Evolutionary conservation across 2,113 vertebrate genomes (phyloP).

Genomic region (Camelus dromedarius): DNA sequence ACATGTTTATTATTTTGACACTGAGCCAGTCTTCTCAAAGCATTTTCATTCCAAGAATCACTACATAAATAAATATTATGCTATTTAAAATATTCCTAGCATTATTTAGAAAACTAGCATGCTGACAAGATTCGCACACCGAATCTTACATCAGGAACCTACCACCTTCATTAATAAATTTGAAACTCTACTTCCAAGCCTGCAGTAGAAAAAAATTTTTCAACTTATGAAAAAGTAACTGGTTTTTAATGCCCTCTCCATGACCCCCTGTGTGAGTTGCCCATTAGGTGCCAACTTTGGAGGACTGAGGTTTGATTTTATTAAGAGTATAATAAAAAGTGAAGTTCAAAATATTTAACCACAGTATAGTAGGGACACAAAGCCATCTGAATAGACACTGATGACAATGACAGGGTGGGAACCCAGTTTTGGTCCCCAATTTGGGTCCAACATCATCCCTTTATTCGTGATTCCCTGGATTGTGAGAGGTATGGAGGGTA

Average conservation of each 20-base stretch:
- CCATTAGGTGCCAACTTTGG: background rate
- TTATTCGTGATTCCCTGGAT: background rate
- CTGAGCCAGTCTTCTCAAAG: constrained; percentile 50
- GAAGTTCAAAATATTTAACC: background rate
- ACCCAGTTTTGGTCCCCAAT: background rate
- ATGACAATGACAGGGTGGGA: background rate
- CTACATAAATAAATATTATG: constrained; percentile 57
- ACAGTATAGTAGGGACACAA: background rate
- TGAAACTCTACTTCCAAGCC: background rate
- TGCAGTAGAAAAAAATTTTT: background rate
- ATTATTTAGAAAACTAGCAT: constrained; percentile 56
- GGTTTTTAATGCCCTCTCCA: background rate
- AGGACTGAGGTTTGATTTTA: background rate
- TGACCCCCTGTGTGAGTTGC: background rate
- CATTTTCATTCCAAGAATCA: constrained; percentile 44
- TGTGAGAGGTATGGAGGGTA: background rate
- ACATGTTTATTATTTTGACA: constrained; percentile 69
- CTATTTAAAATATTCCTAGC: constrained; percentile 36
- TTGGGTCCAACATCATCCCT: background rate
- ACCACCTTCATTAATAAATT: background rate
- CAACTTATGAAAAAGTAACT: background rate
- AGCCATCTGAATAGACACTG: background rate
- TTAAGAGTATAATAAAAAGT: background rate
- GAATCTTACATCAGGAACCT: background rate
- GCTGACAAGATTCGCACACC: background rate